Evolutionary conservation across 2,797 vertebrate species (phyloP).

Genomic region (Ibycter americanus): DNA sequence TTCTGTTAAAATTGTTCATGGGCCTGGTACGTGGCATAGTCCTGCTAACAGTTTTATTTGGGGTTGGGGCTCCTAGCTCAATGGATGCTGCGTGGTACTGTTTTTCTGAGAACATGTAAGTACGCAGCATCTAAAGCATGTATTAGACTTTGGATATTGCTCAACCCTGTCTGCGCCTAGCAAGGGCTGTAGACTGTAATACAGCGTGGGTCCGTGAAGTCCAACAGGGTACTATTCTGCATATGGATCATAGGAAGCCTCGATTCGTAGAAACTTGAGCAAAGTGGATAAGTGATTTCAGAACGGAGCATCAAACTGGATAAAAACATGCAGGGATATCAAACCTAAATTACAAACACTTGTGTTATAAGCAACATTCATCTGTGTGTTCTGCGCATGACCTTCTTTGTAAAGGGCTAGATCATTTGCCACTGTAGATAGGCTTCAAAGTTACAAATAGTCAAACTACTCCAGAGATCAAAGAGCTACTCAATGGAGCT

Average conservation of each 20-base stretch:
- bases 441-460: not conserved
- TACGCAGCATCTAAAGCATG: not conserved
- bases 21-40: not conserved
- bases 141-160: not conserved
- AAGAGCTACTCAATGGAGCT: not conserved
- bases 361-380: not conserved
- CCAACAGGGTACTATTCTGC: not conserved
- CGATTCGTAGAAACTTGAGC: not conserved
- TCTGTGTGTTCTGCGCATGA: not conserved
- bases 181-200: not conserved
- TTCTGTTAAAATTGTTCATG: not conserved
- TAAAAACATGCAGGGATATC: not conserved
- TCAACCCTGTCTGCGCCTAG: not conserved
- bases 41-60: not conserved
- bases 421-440: not conserved
- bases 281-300: not conserved
- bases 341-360: not conserved
- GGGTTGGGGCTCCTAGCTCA: not conserved
- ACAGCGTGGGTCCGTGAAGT: not conserved
- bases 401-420: not conserved
- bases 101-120: not conserved
- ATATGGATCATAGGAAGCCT: not conserved
- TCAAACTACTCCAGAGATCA: not conserved
- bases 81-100: accelerated
- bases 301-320: not conserved